Evolutionary conservation across 2,888 invertebrate species (phyloP).

Genomic region (Acrobasis consociella): DNA sequence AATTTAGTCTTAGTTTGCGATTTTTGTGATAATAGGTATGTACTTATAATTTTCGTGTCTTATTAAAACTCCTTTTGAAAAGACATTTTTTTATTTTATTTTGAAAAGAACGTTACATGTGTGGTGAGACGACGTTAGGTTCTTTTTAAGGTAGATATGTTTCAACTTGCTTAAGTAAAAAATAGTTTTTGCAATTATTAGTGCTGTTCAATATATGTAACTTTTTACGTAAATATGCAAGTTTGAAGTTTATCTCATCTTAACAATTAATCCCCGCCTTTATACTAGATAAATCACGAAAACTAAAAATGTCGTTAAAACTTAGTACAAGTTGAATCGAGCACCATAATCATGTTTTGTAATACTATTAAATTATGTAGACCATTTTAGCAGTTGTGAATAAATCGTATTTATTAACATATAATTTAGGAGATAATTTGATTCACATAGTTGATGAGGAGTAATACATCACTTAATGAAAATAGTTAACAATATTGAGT

Average conservation of each 20-base stretch:
- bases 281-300: constrained; percentile 37
- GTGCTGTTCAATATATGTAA: constrained; percentile 35
- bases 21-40: constrained; percentile 79
- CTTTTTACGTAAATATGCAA: constrained; percentile 39
- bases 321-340: constrained; percentile 25
- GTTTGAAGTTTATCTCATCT: constrained; percentile 60
- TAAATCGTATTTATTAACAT: constrained; percentile 23
- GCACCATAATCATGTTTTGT: constrained; percentile 11
- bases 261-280: constrained; percentile 47
- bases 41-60: constrained; percentile 62
- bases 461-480: constrained; percentile 1
- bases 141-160: constrained; percentile 56
- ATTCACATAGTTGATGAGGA: constrained; percentile 20
- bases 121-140: constrained; percentile 82
- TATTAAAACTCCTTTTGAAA: constrained; percentile 45
- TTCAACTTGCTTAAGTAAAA: constrained; percentile 51
- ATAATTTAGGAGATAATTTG: constrained; percentile 21
- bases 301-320: constrained; percentile 24
- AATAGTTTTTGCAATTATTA: constrained; percentile 25
- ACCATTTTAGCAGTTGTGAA: constrained; percentile 20
- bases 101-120: constrained; percentile 74
- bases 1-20: constrained; percentile 70
- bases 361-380: constrained; percentile 25
- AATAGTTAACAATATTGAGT: background rate
- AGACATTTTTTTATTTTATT: constrained; percentile 55